Conservation (phyloP, 2,888 invertebrate genomes). For the Synanthedon vespiformis region DNA sequence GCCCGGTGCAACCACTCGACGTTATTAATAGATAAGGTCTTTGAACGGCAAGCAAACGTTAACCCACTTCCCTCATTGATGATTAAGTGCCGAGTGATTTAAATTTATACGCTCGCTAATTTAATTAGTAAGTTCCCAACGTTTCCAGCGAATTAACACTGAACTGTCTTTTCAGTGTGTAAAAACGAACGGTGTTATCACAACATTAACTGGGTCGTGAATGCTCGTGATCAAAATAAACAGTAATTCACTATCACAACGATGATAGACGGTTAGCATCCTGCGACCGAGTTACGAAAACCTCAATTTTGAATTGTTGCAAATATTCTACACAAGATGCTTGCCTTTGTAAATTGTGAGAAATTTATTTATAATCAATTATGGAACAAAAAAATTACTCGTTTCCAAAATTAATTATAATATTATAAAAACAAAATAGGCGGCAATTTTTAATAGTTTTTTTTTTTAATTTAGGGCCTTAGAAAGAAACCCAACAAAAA, state of each 20-base stretch:
- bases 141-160: too few relatives aligned
- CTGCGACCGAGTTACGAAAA: conserved; percentile 19
- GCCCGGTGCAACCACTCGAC: not conserved
- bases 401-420: too few relatives aligned
- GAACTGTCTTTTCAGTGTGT: not conserved
- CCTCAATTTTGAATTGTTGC: not conserved
- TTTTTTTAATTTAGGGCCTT: too few relatives aligned
- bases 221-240: conserved; percentile 17
- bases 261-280: conserved; percentile 25
- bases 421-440: too few relatives aligned
- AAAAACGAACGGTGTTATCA: not conserved
- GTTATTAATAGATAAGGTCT: not conserved
- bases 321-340: not conserved
- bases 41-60: not conserved
- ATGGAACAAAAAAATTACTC: too few relatives aligned
- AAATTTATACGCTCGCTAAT: not conserved
- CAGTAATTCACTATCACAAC: conserved; percentile 23
- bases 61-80: not conserved
- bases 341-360: too few relatives aligned
- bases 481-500: too few relatives aligned
- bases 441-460: too few relatives aligned
- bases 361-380: too few relatives aligned
- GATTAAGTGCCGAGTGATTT: not conserved
- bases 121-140: not conserved
- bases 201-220: conserved; percentile 8